Evolutionary conservation across 2,113 vertebrate genomes (phyloP), one percentile per base, ranked within the genome.

Genomic region (Pedionomus torquatus): DNA sequence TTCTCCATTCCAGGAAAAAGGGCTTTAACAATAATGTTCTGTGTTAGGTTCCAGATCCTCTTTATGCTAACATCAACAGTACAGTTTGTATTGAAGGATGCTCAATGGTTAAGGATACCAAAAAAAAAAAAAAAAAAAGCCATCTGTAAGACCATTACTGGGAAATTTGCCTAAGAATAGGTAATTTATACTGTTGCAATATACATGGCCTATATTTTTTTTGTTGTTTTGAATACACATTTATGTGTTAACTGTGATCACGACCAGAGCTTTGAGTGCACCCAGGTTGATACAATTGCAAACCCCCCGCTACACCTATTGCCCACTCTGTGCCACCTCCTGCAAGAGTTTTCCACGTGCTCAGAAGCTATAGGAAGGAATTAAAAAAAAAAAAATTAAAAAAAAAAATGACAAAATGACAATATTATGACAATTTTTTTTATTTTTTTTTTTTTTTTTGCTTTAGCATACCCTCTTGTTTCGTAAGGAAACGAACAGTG

Each of bases 211-310:
- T 72, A 2, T 71, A 75, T 75, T 39, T 44, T 52, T 57, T 14
- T 52, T 24, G 17, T 43, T 43, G 33, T 4, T 68, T 77, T 75
- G 16, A 55, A 28, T 66, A 65, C 0, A 0, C 2, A 9, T 41
- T 24, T 44, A 48, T 18, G 13, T 0, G 2, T 30, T 69, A 82
- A 5, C 1, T 63, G 18, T 2, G 31, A 58, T 54, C 33, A 58
- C 7, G 28, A 58, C 6, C 0, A 5, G 26, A 54, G 3, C 17
- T 65, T 20, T 49, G 74, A 44, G 4, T 6, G 13, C 21, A 72
- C 8, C 8, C 31, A 44, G 52, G 5, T 25, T 37, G 26, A 6
- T 21, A 2, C 0, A 0, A 6, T 0, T 8, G 9, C 20, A 82
- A 52, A n/a, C n/a, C 20, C 10, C 35, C 19, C 25, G 7, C n/a